phyloP scores from a whole-genome alignment of 2,888 invertebrate genomes.

The Alloscopus bannaensis region DNA sequence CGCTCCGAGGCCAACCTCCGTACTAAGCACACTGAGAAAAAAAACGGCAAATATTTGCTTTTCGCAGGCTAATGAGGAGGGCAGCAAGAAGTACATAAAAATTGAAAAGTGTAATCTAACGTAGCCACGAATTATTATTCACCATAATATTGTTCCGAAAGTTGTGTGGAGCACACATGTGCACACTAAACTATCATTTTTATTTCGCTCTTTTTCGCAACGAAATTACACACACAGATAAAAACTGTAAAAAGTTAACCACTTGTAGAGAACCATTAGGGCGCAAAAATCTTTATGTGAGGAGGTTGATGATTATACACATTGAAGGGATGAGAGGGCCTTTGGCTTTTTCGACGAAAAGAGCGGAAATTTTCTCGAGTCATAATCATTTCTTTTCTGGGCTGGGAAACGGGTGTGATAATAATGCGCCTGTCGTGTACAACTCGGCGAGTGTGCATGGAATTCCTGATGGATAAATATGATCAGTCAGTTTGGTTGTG shows the following conservation, averaged over 20 bases:
- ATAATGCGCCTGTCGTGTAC: slow-evolving; percentile 13
- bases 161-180: background rate
- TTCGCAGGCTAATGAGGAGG: too few species aligned
- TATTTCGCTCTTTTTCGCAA: background rate
- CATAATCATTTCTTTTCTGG: too few species aligned
- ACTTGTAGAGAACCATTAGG: background rate
- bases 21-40: too few species aligned
- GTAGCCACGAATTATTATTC: too few species aligned
- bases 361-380: too few species aligned
- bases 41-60: too few species aligned
- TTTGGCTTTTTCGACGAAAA: too few species aligned
- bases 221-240: slow-evolving; percentile 14
- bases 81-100: background rate
- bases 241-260: slow-evolving; percentile 6
- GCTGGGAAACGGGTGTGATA: slow-evolving; percentile 67
- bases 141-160: too few species aligned
- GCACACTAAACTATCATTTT: too few species aligned
- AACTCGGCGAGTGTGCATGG: slow-evolving; percentile 51
- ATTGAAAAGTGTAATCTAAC: slow-evolving; percentile 1
- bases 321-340: slow-evolving; percentile 32
- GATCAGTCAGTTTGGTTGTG: too few species aligned
- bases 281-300: slow-evolving; percentile 12
- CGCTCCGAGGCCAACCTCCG: too few species aligned
- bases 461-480: slow-evolving; percentile 65
- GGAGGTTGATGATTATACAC: slow-evolving; percentile 54